A percentile compares a stretch with the other conserved stretches of the same genome.
phyloP scores from a whole-genome alignment of 2,113 vertebrate species.

The Caloenas nicobarica region DNA sequence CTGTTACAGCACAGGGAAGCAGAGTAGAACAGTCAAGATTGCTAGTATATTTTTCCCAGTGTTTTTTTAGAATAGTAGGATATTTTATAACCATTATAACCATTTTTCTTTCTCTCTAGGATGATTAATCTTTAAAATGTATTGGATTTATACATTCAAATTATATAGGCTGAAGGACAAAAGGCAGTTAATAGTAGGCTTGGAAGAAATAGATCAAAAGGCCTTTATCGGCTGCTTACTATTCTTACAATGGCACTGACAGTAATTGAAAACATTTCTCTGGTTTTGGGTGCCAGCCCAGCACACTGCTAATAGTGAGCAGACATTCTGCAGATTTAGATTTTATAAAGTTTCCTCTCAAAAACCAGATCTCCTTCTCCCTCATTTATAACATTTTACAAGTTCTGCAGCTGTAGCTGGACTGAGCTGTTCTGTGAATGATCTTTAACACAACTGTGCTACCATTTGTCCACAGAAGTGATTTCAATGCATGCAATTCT shows the following conservation, averaged over 20 bases:
- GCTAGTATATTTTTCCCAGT: background rate
- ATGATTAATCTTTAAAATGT: background rate
- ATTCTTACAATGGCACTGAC: background rate
- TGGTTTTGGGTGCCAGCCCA: background rate
- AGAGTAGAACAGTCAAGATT: background rate
- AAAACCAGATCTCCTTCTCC: background rate
- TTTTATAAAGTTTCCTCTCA: background rate
- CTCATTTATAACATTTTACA: background rate
- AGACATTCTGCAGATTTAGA: background rate
- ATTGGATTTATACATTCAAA: background rate
- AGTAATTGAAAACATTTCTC: constrained; percentile 41
- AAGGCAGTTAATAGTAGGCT: background rate
- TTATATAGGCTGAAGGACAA: background rate
- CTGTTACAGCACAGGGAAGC: background rate
- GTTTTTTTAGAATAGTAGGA: background rate
- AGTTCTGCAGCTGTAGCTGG: background rate
- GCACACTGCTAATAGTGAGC: background rate
- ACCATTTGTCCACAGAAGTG: background rate
- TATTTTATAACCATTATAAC: background rate
- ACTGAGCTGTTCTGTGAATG: background rate
- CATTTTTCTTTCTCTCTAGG: background rate
- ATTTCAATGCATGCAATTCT: background rate
- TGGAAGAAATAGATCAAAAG: constrained; percentile 15
- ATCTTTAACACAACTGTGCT: background rate
- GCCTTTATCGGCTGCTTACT: constrained; percentile 29